Evolutionary conservation across 2,888 invertebrate species (phyloP), one percentile per base, ranked within the genome.

Genomic region (Nomada ferruginata): DNA sequence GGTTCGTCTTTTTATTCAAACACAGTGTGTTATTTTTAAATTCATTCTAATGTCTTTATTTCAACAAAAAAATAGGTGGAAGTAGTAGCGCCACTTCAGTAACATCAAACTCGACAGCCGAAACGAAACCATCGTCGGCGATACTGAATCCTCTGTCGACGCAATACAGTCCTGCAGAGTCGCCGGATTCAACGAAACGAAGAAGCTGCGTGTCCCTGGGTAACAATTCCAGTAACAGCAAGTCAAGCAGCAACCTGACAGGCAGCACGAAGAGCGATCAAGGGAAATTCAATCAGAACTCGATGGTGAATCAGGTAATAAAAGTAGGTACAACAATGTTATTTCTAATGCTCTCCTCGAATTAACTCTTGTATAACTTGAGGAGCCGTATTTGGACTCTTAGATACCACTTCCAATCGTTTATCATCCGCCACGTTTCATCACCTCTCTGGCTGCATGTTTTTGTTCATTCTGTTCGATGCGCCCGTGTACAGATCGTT

Each of bases 201-300:
- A 91, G 95, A 79, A 95, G 95, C 57, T 95, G 95, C 92, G 95
- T 95, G 2, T 95, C 95, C 0, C 89, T 95, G 69, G 95, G 95
- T 15, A 96, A 96, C 93, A 96, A 96, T 89, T 96, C 96, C 13
- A 96, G 96, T 86, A 97, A 97, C 20, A 97, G 97, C 13, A 97
- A 97, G 90, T 97, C 97, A 0, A 96, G 96, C 69, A 96, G 97
- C 76, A 97, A 97, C 92, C 93, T 97, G 89, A 97, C 97, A 0
- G 96, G 96, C 2, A 96, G 96, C 53, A 96, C 96, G 0, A 96
- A 95, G 47, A 94, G 95, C 60, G 94, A 94, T 79, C 94, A 94
- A 75, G 94, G 94, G 76, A 94, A 94, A 89, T 93, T 93, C 80
- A 92, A 92, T 80, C 93, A 93, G 84, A 93, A 93, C 69, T 91